Percentiles rank a stretch among this genome's conserved stretches.
Evolutionary conservation across 2,113 vertebrate species (phyloP).

Genomic region (Pampusana beccarii): DNA sequence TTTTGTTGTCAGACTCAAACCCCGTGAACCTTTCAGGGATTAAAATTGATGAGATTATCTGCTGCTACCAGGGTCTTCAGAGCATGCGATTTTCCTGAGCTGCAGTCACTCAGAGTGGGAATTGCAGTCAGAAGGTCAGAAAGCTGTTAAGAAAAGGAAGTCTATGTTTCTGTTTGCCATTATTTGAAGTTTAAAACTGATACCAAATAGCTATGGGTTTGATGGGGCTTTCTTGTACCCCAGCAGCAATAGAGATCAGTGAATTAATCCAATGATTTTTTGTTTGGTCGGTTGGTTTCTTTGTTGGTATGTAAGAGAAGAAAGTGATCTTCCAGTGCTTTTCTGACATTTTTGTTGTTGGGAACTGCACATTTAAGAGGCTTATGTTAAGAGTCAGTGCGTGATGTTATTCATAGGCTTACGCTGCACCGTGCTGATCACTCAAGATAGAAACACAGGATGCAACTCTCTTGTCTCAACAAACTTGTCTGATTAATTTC

Average conservation of each 20-base stretch:
- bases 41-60: slow-evolving; percentile 58
- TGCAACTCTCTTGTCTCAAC: not conserved
- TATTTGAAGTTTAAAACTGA: not conserved
- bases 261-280: not conserved
- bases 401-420: not conserved
- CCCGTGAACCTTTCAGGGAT: not conserved
- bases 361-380: not conserved
- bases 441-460: not conserved
- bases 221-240: not conserved
- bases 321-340: not conserved
- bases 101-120: slow-evolving; percentile 29
- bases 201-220: not conserved
- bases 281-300: not conserved
- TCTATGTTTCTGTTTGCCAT: slow-evolving; percentile 6
- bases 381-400: not conserved
- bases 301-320: not conserved
- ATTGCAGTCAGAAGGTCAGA: slow-evolving; percentile 60
- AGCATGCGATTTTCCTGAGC: slow-evolving; percentile 23
- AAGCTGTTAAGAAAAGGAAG: slow-evolving; percentile 33
- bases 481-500: not conserved
- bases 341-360: not conserved
- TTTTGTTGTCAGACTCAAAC: slow-evolving; percentile 15
- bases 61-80: slow-evolving; percentile 28
- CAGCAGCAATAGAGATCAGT: not conserved
- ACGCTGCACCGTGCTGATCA: not conserved